These are phyloP conservation scores for Drosophila lacertosa DNA, from an alignment of 1,140 invertebrate genomes.

Conservation along the genomic window DNA sequence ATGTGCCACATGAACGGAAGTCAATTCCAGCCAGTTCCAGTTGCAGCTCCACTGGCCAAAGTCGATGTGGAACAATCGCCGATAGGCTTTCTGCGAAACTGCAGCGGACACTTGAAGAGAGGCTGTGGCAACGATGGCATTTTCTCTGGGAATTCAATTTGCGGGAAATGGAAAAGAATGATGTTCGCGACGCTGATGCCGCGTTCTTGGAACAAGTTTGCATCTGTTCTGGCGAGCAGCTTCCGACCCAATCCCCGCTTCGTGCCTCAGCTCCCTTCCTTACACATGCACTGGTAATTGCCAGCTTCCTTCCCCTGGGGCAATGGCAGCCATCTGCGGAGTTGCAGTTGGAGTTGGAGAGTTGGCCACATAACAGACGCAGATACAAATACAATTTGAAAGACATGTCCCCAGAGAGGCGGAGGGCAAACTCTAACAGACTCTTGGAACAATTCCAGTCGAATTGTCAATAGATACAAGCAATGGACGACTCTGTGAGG, in stretches of 20 bases:
- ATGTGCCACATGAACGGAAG: constrained; percentile 59
- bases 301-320: constrained; percentile 53
- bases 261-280: background rate
- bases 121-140: constrained; percentile 34
- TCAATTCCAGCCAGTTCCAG: too few relatives aligned
- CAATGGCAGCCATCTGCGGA: constrained; percentile 25
- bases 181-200: constrained; percentile 58
- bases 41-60: constrained; percentile 14
- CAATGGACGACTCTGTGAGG: constrained; percentile 8
- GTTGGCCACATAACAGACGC: constrained; percentile 7
- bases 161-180: constrained; percentile 61
- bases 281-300: constrained; percentile 63
- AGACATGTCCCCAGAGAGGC: constrained; percentile 62
- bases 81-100: constrained; percentile 57
- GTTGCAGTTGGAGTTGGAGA: constrained; percentile 18
- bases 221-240: constrained; percentile 50
- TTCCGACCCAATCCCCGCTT: constrained; percentile 33
- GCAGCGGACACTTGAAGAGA: constrained; percentile 31
- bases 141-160: constrained; percentile 70
- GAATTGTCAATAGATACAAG: constrained; percentile 61
- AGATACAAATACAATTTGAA: constrained; percentile 50
- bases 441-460: constrained; percentile 63
- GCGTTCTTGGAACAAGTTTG: constrained; percentile 67
- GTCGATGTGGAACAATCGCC: constrained; percentile 64
- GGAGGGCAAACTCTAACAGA: background rate